These are phyloP conservation scores for Macrosoma leucophasiata DNA, from an alignment of 2,888 invertebrate species.

Conservation along the genomic window DNA sequence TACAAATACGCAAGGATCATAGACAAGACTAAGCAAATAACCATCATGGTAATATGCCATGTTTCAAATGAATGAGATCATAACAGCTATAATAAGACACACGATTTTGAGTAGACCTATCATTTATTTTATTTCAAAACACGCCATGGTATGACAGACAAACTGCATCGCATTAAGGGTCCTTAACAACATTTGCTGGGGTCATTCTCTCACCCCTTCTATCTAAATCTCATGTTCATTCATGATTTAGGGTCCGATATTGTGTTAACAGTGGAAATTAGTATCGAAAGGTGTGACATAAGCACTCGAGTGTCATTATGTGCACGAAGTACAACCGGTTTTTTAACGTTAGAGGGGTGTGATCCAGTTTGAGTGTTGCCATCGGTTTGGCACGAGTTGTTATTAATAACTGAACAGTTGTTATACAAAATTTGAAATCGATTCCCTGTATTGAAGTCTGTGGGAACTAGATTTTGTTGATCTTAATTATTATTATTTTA, in stretches of 20 bases:
- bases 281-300: slow-evolving; percentile 67
- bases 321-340: slow-evolving; percentile 54
- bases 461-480: too few relatives aligned
- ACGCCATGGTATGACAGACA: not conserved
- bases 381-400: slow-evolving; percentile 39
- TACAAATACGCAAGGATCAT: too few relatives aligned
- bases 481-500: too few relatives aligned
- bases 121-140: not conserved
- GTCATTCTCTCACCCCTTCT: slow-evolving; percentile 52
- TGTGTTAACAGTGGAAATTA: slow-evolving; percentile 66
- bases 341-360: slow-evolving; percentile 47
- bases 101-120: too few relatives aligned
- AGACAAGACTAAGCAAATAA: too few relatives aligned
- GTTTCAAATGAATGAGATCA: too few relatives aligned
- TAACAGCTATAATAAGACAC: too few relatives aligned
- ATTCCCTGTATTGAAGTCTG: too few relatives aligned
- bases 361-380: slow-evolving; percentile 44
- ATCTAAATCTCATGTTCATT: slow-evolving; percentile 54
- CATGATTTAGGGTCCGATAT: slow-evolving; percentile 57
- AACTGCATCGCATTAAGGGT: slow-evolving; percentile 20
- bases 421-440: too few relatives aligned
- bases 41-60: too few relatives aligned
- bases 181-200: slow-evolving; percentile 47
- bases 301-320: slow-evolving; percentile 55
- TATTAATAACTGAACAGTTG: slow-evolving; percentile 7